Conservation (phyloP, 2,888 invertebrate genomes). For the Drosophila longiperda region DNA sequence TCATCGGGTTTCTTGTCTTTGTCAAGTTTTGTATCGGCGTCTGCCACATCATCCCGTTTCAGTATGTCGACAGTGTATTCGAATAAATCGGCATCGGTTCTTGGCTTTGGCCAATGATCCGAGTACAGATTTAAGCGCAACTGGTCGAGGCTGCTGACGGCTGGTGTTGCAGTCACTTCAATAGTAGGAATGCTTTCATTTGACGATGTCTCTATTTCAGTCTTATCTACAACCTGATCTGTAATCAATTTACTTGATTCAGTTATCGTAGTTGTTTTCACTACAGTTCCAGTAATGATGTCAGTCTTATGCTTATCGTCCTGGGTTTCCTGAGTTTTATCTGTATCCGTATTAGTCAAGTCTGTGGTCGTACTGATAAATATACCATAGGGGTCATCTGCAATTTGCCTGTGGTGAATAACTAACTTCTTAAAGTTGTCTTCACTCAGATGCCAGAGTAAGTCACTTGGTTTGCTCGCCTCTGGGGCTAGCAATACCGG, state of each 20-base stretch:
- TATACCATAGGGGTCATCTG: slow-evolving; percentile 46
- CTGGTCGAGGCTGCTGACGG: slow-evolving; percentile 52
- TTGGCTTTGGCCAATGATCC: slow-evolving; percentile 73
- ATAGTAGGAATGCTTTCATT: slow-evolving; percentile 68
- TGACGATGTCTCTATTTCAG: slow-evolving; percentile 73
- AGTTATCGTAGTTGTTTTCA: slow-evolving; percentile 67
- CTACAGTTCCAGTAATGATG: slow-evolving; percentile 72
- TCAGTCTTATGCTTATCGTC: slow-evolving; percentile 78
- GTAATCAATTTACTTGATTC: slow-evolving; percentile 58
- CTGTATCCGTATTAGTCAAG: slow-evolving; percentile 31
- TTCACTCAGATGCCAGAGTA: slow-evolving; percentile 69
- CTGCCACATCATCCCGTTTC: slow-evolving; percentile 51
- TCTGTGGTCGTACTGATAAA: slow-evolving; percentile 37
- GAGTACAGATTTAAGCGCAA: slow-evolving; percentile 68
- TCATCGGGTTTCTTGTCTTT: slow-evolving; percentile 68
- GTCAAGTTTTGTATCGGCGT: slow-evolving; percentile 50
- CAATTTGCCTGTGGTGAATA: slow-evolving; percentile 45
- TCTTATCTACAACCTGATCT: slow-evolving; percentile 72
- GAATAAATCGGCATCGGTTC: slow-evolving; percentile 50
- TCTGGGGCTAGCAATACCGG: slow-evolving; percentile 2
- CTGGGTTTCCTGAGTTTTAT: slow-evolving; percentile 70
- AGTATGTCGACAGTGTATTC: slow-evolving; percentile 48
- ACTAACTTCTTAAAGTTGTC: slow-evolving; percentile 63
- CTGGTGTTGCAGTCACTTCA: slow-evolving; percentile 34
- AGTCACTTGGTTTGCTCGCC: slow-evolving; percentile 31